Percentiles rank a stretch among this genome's conserved stretches.
These are phyloP conservation scores for Aricia artaxerxes DNA, from an alignment of 2,888 invertebrate genomes.

Conservation along the genomic window DNA sequence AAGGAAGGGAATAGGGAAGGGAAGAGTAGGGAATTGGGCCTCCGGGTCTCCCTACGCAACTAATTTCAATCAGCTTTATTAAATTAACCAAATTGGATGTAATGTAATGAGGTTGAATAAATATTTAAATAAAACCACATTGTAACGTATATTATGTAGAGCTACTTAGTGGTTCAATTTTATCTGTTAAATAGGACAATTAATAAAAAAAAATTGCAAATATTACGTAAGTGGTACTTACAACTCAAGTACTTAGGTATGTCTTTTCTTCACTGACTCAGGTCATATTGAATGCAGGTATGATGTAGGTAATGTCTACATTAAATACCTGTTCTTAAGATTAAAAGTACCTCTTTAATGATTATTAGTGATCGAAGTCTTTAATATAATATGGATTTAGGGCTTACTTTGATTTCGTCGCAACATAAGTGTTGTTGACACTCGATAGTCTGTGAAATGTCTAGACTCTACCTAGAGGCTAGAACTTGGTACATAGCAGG, in stretches of 20 bases:
- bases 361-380: no score
- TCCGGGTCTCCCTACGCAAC: background rate
- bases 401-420: background rate
- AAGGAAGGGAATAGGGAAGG: no score
- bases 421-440: background rate
- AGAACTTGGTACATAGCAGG: background rate
- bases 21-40: no score
- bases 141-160: background rate
- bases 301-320: no score
- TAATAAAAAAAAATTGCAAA: background rate
- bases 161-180: background rate
- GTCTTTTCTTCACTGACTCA: background rate
- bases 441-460: background rate
- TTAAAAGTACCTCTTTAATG: background rate
- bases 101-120: no score
- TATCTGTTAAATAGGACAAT: background rate
- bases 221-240: no score
- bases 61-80: background rate
- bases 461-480: background rate
- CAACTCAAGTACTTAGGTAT: no score
- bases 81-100: no score
- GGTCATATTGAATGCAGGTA: no score
- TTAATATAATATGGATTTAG: background rate
- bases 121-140: background rate
- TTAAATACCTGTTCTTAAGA: no score